Evolutionary conservation across 2,888 invertebrate species (phyloP), one percentile per base, ranked within the genome.

Genomic region (Caenorhabditis imperialis): DNA sequence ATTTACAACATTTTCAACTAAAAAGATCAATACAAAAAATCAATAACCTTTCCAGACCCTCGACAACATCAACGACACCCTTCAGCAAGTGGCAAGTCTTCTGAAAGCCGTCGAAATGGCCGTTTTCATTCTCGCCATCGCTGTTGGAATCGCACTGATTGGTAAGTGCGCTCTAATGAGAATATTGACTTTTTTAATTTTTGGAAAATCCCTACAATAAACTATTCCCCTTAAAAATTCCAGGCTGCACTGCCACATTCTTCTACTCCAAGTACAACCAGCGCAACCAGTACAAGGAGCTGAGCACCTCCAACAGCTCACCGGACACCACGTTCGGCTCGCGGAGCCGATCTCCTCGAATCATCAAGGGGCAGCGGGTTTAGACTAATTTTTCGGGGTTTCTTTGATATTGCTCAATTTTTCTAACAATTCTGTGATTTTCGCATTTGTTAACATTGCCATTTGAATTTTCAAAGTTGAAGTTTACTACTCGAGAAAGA

Each of bases 261-360:
- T 80, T 77, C 53, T 80, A 80, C 48, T 65, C 67, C 10, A 76
- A 74, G 23, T 80, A 78, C 62, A 78, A 74, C 14, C 75, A 80
- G 27, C 73, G 77, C 18, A 14, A 69, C n/a, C 54, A 53, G 27
- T 67, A 67, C 51, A 50, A 42, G 18, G 57, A 57, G 57, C 50
- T 67, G 25, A 42, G 40, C 48, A 63, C 22, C n/a, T 16, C 12
- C 20, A 53, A 42, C 3, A 18, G 30, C 3, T 55, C 55, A 7
- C 67, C 67, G 16, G 45, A 57, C 25, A 57, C 55, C 5, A 50
- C 65, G 3, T 55, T 48, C 35, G 50, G 50, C 16, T 35, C 35
- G 6, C 50, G 50, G n/a, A 44, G 40, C 7, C 67, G 44, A 10
- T 18, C 16, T 12, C 22, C 30, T 18, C 30, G 18, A 22, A 33